Percentiles rank a stretch among this genome's conserved stretches.
Evolutionary conservation across 2,113 vertebrate genomes (phyloP).

Genomic region (Phasianus colchicus): DNA sequence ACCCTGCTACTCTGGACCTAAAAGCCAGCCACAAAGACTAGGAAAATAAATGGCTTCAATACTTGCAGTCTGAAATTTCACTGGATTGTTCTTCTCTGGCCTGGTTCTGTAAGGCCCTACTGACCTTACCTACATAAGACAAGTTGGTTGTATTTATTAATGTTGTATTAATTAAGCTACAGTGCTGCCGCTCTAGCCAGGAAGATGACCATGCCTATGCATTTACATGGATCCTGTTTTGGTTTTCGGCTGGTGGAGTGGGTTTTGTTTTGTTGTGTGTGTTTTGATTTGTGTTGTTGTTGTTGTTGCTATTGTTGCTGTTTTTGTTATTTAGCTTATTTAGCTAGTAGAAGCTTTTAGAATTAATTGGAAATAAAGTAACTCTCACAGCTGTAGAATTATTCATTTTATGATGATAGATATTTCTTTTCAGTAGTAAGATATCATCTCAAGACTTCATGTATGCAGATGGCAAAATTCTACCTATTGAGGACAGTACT

Average conservation of each 20-base stretch:
- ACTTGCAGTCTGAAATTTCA: background rate
- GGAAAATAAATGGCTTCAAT: background rate
- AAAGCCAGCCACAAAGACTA: background rate
- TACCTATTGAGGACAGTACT: background rate
- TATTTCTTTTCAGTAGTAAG: background rate
- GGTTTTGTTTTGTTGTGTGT: background rate
- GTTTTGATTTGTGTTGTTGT: background rate
- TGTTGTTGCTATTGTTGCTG: too few species aligned
- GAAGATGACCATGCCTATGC: accelerated
- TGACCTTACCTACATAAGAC: too few species aligned
- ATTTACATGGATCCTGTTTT: background rate
- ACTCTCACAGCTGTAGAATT: background rate
- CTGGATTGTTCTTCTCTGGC: background rate
- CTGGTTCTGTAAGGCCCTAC: too few species aligned
- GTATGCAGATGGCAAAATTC: background rate
- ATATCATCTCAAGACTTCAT: background rate
- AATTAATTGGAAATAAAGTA: background rate
- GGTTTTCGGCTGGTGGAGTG: background rate
- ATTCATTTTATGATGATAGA: accelerated
- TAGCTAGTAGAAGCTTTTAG: background rate
- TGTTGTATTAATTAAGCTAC: background rate
- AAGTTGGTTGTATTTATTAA: background rate
- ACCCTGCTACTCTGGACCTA: background rate
- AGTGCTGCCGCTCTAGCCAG: background rate
- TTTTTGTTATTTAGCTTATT: accelerated